A percentile compares a stretch with the other conserved stretches of the same genome.
These are phyloP conservation scores for Holocentrus rufus DNA, from an alignment of 2,797 vertebrate genomes.

Conservation along the genomic window DNA sequence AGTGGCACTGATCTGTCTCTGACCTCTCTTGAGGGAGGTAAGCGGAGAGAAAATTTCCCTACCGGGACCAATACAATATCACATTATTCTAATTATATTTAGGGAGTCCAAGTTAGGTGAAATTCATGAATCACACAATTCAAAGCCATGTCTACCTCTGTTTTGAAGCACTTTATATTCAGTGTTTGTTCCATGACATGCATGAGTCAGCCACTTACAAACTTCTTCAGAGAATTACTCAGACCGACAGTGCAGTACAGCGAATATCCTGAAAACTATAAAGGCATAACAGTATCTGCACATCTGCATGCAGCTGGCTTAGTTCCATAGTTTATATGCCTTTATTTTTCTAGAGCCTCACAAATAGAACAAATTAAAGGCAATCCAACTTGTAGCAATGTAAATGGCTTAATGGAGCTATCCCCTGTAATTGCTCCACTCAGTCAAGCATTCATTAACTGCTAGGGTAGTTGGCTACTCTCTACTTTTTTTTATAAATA, in stretches of 20 bases:
- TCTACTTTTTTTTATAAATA: slow-evolving; percentile 40
- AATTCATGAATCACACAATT: too few relatives aligned
- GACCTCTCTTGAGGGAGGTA: too few relatives aligned
- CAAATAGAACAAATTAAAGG: slow-evolving; percentile 70
- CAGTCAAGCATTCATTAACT: slow-evolving; percentile 71
- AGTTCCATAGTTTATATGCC: slow-evolving; percentile 50
- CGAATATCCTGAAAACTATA: neutral
- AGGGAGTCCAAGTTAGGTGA: too few relatives aligned
- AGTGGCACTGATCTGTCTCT: too few relatives aligned
- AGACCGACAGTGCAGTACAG: neutral
- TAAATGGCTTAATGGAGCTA: slow-evolving; percentile 71
- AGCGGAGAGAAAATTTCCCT: too few relatives aligned
- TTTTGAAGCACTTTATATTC: too few relatives aligned
- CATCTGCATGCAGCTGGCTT: slow-evolving; percentile 42
- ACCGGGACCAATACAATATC: too few relatives aligned
- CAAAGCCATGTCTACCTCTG: too few relatives aligned
- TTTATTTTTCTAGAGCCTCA: slow-evolving; percentile 62
- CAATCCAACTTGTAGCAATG: slow-evolving; percentile 70
- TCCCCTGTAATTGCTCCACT: slow-evolving; percentile 73
- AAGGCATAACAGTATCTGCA: slow-evolving; percentile 21
- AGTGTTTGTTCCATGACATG: neutral
- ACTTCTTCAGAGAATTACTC: neutral
- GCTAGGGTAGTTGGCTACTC: slow-evolving; percentile 48
- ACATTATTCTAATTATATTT: too few relatives aligned
- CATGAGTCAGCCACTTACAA: slow-evolving; percentile 11